phyloP scores from a whole-genome alignment of 2,113 vertebrate genomes.

The Urocynchramus pylzowi region DNA sequence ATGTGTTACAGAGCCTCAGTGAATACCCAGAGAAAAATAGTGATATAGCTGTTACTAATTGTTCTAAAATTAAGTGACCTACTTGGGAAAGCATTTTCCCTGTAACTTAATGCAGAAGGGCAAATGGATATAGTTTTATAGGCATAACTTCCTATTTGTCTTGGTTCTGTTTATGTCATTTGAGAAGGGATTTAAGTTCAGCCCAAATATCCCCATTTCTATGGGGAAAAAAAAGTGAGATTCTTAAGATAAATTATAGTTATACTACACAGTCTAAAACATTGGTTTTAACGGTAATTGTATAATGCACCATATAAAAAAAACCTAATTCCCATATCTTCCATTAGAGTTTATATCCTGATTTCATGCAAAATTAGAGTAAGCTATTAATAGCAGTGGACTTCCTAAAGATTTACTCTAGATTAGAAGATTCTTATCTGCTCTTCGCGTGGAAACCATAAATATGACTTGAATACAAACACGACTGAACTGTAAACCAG shows the following conservation, averaged over 20 bases:
- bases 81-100: conserved; percentile 5
- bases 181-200: neutral
- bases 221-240: neutral
- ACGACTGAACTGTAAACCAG: neutral
- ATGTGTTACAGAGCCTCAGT: neutral
- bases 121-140: conserved; percentile 10
- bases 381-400: neutral
- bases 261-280: neutral
- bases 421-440: neutral
- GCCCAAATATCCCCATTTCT: neutral
- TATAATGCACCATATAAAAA: neutral
- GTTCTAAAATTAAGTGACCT: conserved; percentile 2
- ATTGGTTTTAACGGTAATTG: neutral
- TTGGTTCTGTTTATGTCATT: neutral
- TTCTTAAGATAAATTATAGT: neutral
- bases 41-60: conserved; percentile 10
- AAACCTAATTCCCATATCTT: neutral
- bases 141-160: neutral
- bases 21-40: neutral
- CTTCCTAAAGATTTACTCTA: neutral
- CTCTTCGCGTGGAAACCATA: neutral
- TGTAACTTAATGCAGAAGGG: neutral
- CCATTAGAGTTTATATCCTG: neutral
- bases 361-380: conserved; percentile 21
- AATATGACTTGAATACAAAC: neutral